Evolutionary conservation across 2,888 invertebrate genomes (phyloP), one percentile per base, ranked within the genome.

Genomic region (Lottia scabra): DNA sequence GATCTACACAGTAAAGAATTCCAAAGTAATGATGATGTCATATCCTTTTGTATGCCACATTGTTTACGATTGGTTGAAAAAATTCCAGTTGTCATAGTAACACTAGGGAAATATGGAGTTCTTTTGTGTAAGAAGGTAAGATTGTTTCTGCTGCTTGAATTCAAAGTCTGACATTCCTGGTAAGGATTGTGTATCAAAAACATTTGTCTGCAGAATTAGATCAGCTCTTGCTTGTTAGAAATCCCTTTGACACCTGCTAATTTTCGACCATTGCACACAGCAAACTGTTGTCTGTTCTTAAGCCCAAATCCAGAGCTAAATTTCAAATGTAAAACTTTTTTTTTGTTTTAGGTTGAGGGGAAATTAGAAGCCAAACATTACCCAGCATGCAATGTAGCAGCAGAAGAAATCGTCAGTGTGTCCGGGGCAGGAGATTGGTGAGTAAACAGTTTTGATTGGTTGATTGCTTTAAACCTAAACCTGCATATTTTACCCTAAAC

Each of bases 341-440:
- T 45, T 72, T 70, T 43, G 65, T 65, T 13, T 38, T 63, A 80
- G 81, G 69, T 71, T 23, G 62, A 64, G 8, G 78, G 77, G 63
- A 70, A 70, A 3, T 66, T 79, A 38, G 67, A 72, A 82, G 76
- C 78, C 43, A 79, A 80, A 46, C 78, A 86, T 78, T 88, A 85
- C 75, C 86, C 87, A 2, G 83, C 86, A 43, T 64, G 75, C 30
- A 73, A 71, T 63, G 65, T 62, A 5, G 70, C 68, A 13, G 13
- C 78, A 5, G 71, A 71, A 4, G 64, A 90, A 68, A 88, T 95
- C 16, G 91, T 92, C 68, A 95, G 93, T 90, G 95, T 95, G 0
- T 95, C 94, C n/a, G 95, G 95, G 5, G 95, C 95, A 26, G 95
- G 95, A 1, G 95, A 95, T 85, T 94, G 94, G 90, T 89, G 75